These are phyloP conservation scores for Nothobranchius furzeri DNA, from an alignment of 2,113 vertebrate genomes.

Conservation along the genomic window DNA sequence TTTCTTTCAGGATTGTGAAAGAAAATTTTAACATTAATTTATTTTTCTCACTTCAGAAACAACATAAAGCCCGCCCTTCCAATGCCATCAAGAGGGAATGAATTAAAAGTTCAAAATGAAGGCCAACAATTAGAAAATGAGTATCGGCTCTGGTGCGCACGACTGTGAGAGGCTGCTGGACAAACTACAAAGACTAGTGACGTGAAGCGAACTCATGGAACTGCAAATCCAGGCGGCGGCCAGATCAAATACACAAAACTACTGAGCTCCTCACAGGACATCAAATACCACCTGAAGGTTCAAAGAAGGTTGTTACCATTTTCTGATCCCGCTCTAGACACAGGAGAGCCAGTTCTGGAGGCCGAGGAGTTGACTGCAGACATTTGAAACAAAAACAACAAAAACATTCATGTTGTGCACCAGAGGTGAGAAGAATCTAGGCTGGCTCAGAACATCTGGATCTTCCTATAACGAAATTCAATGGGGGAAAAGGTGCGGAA, in stretches of 20 bases:
- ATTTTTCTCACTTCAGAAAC: neutral
- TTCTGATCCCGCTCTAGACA: constrained; percentile 40
- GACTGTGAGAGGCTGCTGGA: neutral
- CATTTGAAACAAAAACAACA: constrained; percentile 31
- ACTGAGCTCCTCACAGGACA: constrained; percentile 38
- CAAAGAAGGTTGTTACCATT: constrained; percentile 61
- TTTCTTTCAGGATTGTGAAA: neutral
- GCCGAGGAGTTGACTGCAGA: constrained; percentile 9
- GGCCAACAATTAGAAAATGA: neutral
- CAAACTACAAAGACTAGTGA: constrained; percentile 53
- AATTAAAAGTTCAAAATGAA: neutral
- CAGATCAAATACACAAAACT: constrained; percentile 47
- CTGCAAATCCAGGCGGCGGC: constrained; percentile 29
- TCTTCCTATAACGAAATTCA: constrained; percentile 7
- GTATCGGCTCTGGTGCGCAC: neutral
- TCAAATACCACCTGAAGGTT: constrained; percentile 64
- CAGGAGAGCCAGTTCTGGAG: neutral
- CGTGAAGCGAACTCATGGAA: constrained; percentile 40
- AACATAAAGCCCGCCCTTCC: neutral
- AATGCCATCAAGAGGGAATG: neutral
- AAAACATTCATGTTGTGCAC: constrained; percentile 6
- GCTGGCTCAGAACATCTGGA: neutral
- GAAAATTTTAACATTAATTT: neutral
- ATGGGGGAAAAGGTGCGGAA: constrained; percentile 17
- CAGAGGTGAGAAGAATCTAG: neutral